phyloP scores from a whole-genome alignment of 2,797 vertebrate species.

The Oophaga sylvatica region DNA sequence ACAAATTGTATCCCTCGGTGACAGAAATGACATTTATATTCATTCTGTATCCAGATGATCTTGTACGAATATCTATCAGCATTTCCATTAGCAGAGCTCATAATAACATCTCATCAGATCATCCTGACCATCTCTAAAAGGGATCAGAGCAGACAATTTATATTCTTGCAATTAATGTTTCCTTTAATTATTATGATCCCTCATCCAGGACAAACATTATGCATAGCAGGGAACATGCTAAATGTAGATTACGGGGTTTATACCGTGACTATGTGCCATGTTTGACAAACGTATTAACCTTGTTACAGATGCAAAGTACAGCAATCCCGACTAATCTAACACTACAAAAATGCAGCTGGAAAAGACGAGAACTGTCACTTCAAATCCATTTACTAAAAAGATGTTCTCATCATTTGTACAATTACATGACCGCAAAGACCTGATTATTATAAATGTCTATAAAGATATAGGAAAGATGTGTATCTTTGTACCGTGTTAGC shows the following conservation, averaged over 20 bases:
- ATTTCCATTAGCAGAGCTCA: conserved; percentile 5
- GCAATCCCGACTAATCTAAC: neutral
- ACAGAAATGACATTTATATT: neutral
- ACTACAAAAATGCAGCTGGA: no score
- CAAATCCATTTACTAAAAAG: no score
- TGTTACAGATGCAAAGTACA: neutral
- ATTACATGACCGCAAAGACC: no score
- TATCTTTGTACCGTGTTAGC: no score
- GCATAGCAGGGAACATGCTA: neutral
- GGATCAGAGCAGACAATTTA: neutral
- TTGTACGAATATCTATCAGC: neutral
- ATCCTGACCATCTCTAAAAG: conserved; percentile 17
- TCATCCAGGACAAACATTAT: neutral
- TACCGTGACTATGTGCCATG: conserved; percentile 1
- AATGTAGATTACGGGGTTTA: neutral
- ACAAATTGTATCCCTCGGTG: neutral
- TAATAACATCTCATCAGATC: conserved; percentile 9
- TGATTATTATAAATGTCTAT: no score
- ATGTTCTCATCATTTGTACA: no score
- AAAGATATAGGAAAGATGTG: no score
- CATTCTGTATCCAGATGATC: neutral
- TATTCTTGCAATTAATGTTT: conserved; percentile 20
- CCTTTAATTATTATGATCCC: conserved; percentile 18
- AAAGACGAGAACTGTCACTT: no score
- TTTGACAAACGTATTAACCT: neutral